Evolutionary conservation across 2,888 invertebrate species (phyloP), one percentile per base, ranked within the genome.

Genomic region (Clusia tigrina): DNA sequence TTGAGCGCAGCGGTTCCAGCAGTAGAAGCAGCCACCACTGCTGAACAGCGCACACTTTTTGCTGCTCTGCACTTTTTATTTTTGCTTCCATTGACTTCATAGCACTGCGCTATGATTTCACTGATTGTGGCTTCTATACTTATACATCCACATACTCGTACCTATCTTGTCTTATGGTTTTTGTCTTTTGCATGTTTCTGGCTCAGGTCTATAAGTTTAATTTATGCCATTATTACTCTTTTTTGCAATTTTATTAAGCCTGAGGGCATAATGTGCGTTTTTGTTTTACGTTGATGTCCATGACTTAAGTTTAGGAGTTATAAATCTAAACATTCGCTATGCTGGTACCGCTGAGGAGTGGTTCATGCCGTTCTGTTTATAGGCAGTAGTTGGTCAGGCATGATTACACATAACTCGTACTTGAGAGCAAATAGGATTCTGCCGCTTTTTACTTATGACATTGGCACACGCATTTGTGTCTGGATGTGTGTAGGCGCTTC

Each of bases 161-260:
- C n/a, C n/a, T n/a, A 37, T 22, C 55, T 32, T 32, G 26, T 54
- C 12, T 23, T 25, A 6, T 6, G 5, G 26, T 2, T 25, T 15
- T 23, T 25, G 12, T 9, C 54, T 18, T 54, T 12, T 54, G 3
- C 25, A 3, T 23, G 24, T 12, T 22, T 52, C 15, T 54, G 12
- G 10, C 26, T 54, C 32, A 18, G 54, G 53, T 62, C 57, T 58
- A 58, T 54, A 60, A 48, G 37, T 58, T 63, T 58, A 63, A 63
- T 63, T 63, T 63, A 58, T 58, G 54, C 63, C 58, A 58, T 58
- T 63, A 58, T 63, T 63, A 58, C 58, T 51, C n/a, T n/a, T 63
- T 58, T 54, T 54, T 63, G 63, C 63, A 58, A 58, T 63, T 63
- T 62, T 53, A 62, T 63, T 58, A 22, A 24, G 58, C 63, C 54